Conservation (phyloP, 2,113 vertebrate genomes). For the Larimichthys crocea region DNA sequence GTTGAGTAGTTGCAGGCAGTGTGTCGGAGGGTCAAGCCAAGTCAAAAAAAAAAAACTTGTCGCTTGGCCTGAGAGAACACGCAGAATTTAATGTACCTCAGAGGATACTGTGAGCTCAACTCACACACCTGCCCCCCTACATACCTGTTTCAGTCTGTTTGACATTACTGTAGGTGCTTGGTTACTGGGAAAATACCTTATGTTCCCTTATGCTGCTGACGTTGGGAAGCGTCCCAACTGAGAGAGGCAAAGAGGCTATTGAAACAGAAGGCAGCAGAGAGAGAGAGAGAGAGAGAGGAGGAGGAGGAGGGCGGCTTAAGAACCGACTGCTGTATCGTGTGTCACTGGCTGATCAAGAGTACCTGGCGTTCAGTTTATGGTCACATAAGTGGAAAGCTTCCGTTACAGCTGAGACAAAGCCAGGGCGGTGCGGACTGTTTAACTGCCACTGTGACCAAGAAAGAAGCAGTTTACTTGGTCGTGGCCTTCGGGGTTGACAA, state of each 20-base stretch:
- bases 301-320: slow-evolving; percentile 10
- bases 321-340: slow-evolving; percentile 65
- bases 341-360: slow-evolving; percentile 56
- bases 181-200: slow-evolving; percentile 70
- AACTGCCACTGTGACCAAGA: slow-evolving; percentile 52
- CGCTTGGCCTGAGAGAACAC: not conserved
- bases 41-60: not conserved
- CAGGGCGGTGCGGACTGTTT: slow-evolving; percentile 50
- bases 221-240: slow-evolving; percentile 44
- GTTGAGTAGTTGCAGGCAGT: not conserved
- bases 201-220: slow-evolving; percentile 38
- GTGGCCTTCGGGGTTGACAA: not conserved
- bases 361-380: slow-evolving; percentile 58
- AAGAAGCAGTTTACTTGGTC: not conserved
- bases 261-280: slow-evolving; percentile 25
- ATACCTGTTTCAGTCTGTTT: slow-evolving; percentile 3
- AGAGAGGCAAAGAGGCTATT: slow-evolving; percentile 35
- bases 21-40: not conserved
- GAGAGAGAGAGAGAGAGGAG: not conserved
- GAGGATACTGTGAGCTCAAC: not conserved
- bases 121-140: slow-evolving; percentile 8
- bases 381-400: slow-evolving; percentile 69
- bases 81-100: not conserved
- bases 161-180: slow-evolving; percentile 14
- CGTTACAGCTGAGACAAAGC: slow-evolving; percentile 68